Evolutionary conservation across 2,888 invertebrate genomes (phyloP).

Genomic region (Liopterus haemorrhoidalis): DNA sequence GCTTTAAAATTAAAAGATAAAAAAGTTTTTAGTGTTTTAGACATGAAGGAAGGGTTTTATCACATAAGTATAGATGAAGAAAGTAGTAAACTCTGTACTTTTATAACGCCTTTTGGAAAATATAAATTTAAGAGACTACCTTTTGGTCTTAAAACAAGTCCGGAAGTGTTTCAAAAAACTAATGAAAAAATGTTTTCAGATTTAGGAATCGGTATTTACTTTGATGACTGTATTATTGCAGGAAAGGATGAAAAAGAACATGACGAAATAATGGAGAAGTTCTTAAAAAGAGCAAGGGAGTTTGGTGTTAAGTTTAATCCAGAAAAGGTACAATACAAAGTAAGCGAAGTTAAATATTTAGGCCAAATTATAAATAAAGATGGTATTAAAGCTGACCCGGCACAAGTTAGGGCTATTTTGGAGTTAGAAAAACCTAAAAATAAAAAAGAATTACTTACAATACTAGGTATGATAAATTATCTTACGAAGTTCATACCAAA

Average conservation of each 20-base stretch:
- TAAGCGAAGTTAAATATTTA: conserved; percentile 8
- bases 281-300: conserved; percentile 12
- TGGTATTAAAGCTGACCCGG: too few relatives aligned
- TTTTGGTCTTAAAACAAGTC: conserved; percentile 30
- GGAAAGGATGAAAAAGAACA: conserved; percentile 23
- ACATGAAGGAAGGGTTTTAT: conserved; percentile 26
- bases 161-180: conserved; percentile 32
- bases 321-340: conserved; percentile 17
- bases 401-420: too few relatives aligned
- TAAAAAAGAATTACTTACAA: too few relatives aligned
- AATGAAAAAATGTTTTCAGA: conserved; percentile 30
- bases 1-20: conserved; percentile 18
- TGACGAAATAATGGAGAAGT: conserved; percentile 14
- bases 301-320: conserved; percentile 20
- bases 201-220: conserved; percentile 31
- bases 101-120: conserved; percentile 26
- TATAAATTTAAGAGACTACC: conserved; percentile 32
- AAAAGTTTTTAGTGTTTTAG: conserved; percentile 23
- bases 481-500: too few relatives aligned
- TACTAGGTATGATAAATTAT: too few relatives aligned
- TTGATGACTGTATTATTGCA: conserved; percentile 33
- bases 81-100: conserved; percentile 14
- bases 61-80: conserved; percentile 15
- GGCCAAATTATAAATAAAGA: too few relatives aligned
- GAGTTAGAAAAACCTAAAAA: too few relatives aligned